Conservation (phyloP, 2,113 vertebrate genomes). For the Corapipo altera region DNA sequence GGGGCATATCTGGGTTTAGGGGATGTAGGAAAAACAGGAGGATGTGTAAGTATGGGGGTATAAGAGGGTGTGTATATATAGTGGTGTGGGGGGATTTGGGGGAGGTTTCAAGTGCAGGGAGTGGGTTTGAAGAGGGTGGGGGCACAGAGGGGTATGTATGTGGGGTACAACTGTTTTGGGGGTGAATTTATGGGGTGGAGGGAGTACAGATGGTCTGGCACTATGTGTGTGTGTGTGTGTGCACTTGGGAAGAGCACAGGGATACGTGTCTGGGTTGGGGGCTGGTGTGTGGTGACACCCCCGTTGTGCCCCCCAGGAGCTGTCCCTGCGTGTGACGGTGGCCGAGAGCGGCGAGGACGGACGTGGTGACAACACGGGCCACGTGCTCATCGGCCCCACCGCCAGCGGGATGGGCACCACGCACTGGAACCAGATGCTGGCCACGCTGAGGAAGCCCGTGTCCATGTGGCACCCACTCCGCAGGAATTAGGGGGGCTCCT, state of each 20-base stretch:
- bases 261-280: rapidly evolving
- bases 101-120: rapidly evolving
- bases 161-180: rapidly evolving
- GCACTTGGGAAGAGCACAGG: not conserved
- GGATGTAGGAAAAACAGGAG: too few relatives aligned
- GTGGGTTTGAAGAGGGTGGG: rapidly evolving
- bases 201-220: rapidly evolving
- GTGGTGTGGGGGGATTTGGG: not conserved
- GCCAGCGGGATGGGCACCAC: slow-evolving; percentile 94
- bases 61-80: rapidly evolving
- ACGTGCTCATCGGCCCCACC: slow-evolving; percentile 92
- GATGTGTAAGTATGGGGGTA: too few relatives aligned
- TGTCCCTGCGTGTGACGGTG: slow-evolving; percentile 93
- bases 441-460: slow-evolving; percentile 91
- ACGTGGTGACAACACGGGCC: slow-evolving; percentile 88
- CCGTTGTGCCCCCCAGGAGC: slow-evolving; percentile 74
- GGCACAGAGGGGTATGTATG: rapidly evolving
- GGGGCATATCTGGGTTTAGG: not conserved
- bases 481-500: slow-evolving; percentile 74
- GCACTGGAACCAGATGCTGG: slow-evolving; percentile 99
- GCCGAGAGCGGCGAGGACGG: slow-evolving; percentile 90
- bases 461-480: slow-evolving; percentile 97
- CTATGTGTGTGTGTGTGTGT: rapidly evolving
- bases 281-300: rapidly evolving
- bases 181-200: rapidly evolving